Evolutionary conservation across 2,888 invertebrate species (phyloP), one percentile per base, ranked within the genome.

Genomic region (Perdita meconis): DNA sequence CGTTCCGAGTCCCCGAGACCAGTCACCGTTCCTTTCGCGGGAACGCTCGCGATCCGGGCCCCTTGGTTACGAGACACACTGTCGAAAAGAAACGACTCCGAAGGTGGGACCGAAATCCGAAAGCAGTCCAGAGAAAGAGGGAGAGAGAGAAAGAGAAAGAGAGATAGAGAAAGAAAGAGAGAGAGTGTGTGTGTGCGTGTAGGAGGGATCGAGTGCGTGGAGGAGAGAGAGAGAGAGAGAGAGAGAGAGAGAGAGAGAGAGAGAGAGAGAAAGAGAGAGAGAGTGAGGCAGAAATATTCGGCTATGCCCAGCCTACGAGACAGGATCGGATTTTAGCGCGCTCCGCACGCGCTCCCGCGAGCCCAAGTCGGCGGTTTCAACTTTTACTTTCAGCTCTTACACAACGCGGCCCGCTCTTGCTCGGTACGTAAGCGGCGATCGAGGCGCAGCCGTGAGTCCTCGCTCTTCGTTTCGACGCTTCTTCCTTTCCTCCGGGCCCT

Each of bases 301-400:
- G 85, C 85, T 83, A 73, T 83, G 83, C 83, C 85, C 85, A 80
- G 81, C 83, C 85, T 86, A 84, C 83, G 81, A 80, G 81, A 70
- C 82, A 82, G 87, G 87, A 89, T 90, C 89, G 89, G 89, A 90
- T 90, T 90, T 90, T 89, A 90, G 89, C 90, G 91, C 90, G 89
- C 88, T 87, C 89, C 74, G 91, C 90, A 93, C 92, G 92, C 88
- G 85, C 84, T 81, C 83, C 83, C 85, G 83, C 82, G 85, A 86
- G 84, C 89, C 88, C 83, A 87, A 90, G 87, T 89, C 90, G 88
- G 88, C 89, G 87, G 90, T 92, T 92, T 92, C 92, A 91, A 92
- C 92, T 92, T 92, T 92, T 92, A 92, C 92, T 92, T 92, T 92
- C 92, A 92, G 92, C 90, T 92, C 92, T 92, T 92, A 92, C 92